Base-by-base conservation (phyloP, 2,797 vertebrate genomes). In the Threskiornis aethiopicus region DNA sequence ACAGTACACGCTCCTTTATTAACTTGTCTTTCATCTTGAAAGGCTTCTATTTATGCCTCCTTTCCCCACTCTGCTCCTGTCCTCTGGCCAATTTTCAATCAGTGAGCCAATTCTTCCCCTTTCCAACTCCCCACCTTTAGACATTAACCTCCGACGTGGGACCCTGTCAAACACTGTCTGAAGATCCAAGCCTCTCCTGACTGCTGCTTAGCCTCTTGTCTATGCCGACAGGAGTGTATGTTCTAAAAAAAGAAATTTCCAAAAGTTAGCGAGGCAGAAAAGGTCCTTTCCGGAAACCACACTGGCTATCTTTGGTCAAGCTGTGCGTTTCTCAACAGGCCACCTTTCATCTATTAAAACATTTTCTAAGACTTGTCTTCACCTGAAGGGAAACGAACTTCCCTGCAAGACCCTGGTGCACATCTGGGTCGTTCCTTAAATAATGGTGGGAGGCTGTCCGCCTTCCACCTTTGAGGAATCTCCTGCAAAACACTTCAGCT, bases 301-400 rank as follows among this genome's bases (percentile, higher is more conserved):
- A 95, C 97, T 96, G 96, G 96, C 97, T 97, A 97, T 95, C 95
- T 97, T 96, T 93, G 96, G 95, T 97, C 97, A 96, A 96, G 97
- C 97, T 97, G 97, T 96, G 97, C 93, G 90, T 97, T 97, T 97
- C 96, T 97, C 97, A 95, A 96, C 96, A 97, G 91, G 97, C 95
- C 96, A 97, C 87, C 96, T 97, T 97, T 97, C 96, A 97, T 97
- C 96, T 97, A 96, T 96, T 97, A 96, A 97, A 96, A 95, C 92
- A 89, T 96, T 96, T 97, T 96, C 96, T 96, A 96, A 97, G 96
- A 91, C 90, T 97, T 92, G 93, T 97, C 95, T 97, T 97, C 97
- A 97, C 97, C 97, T 97, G 96, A 96, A 97, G 97, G 91, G 95
- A 97, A 96, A 97, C 87, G 96, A 96, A 96, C 96, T 97, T 95